A percentile compares a stretch with the other conserved stretches of the same genome.
Conservation (phyloP, 1,140 invertebrate genomes). For the Palaemon carinicauda region DNA sequence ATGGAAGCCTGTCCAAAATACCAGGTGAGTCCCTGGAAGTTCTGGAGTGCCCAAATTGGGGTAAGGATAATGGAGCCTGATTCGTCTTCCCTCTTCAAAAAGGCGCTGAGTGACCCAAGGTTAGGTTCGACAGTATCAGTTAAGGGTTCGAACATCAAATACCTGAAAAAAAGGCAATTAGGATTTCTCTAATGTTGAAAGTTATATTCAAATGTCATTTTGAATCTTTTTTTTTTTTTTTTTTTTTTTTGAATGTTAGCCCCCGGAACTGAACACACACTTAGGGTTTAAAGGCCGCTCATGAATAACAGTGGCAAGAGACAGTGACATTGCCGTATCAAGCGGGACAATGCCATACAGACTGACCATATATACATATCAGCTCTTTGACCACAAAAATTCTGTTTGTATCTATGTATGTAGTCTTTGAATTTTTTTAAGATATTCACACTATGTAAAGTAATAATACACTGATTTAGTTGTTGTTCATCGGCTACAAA, state of each 20-base stretch:
- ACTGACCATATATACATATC: no score
- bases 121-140: constrained; percentile 73
- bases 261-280: no score
- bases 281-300: no score
- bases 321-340: no score
- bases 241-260: not conserved
- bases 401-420: no score
- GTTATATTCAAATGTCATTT: not conserved
- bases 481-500: no score
- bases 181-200: not conserved
- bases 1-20: constrained; percentile 70
- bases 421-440: no score
- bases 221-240: not conserved
- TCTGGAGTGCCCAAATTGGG: constrained; percentile 74
- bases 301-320: no score
- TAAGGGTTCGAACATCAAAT: constrained; percentile 74
- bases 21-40: constrained; percentile 75
- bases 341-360: no score
- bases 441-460: no score
- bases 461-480: no score
- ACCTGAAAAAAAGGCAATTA: constrained; percentile 59
- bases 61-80: constrained; percentile 64
- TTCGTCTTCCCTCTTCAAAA: constrained; percentile 62
- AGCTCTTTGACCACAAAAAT: no score
- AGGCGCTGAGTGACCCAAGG: constrained; percentile 70